Percentiles rank a stretch among this genome's conserved stretches.
phyloP scores from a whole-genome alignment of 2,888 invertebrate genomes.

The Polyommatus iphigenia region DNA sequence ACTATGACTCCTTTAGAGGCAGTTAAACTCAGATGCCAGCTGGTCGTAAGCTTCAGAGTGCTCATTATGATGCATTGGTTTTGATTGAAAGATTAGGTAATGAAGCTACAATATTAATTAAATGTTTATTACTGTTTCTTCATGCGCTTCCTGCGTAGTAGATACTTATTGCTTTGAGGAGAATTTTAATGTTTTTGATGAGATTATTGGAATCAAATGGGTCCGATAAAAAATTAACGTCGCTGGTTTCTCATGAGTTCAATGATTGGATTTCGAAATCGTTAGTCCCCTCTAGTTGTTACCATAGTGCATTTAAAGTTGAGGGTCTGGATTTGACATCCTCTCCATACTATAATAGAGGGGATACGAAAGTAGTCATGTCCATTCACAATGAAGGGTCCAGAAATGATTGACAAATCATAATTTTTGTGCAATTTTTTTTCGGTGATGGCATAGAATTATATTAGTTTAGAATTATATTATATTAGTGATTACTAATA shows the following conservation, averaged over 20 bases:
- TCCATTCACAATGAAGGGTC: background rate
- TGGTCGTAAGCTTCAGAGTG: background rate
- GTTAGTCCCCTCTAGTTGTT: background rate
- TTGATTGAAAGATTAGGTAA: conserved; percentile 4
- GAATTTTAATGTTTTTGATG: background rate
- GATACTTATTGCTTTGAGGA: background rate
- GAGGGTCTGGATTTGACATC: background rate
- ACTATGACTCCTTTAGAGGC: conserved; percentile 12
- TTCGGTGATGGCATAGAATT: background rate
- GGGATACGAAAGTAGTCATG: background rate
- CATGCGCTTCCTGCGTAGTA: background rate
- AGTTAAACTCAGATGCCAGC: conserved; percentile 18
- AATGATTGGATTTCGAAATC: background rate
- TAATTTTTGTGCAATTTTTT: background rate
- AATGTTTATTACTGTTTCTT: background rate
- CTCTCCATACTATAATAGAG: background rate
- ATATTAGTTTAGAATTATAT: too few species aligned
- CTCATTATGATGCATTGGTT: background rate
- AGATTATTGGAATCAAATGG: background rate
- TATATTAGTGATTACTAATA: background rate
- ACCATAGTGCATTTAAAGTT: background rate
- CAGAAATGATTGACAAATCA: background rate
- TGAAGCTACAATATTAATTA: background rate
- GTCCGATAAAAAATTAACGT: background rate
- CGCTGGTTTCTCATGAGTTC: background rate